Conservation (phyloP, 2,113 vertebrate genomes). For the Tinamus guttatus region DNA sequence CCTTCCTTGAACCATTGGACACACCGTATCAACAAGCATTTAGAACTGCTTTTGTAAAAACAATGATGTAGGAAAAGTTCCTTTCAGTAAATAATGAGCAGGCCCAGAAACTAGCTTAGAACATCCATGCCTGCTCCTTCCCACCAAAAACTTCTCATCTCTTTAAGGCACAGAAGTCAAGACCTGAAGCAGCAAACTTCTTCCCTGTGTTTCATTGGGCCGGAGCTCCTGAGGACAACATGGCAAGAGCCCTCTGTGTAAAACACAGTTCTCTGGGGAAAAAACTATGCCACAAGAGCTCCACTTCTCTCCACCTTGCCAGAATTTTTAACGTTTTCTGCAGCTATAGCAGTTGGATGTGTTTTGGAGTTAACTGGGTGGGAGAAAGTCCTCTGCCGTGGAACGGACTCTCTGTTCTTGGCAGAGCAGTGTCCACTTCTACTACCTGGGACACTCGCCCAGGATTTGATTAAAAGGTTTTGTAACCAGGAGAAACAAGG, state of each 20-base stretch:
- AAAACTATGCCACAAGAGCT: fast-evolving
- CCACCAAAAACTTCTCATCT: background rate
- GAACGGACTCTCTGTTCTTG: constrained; percentile 32
- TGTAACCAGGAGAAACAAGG: background rate
- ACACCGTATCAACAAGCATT: background rate
- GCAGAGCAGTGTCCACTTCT: background rate
- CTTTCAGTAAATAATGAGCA: background rate
- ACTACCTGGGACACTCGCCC: background rate
- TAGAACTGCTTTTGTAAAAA: background rate
- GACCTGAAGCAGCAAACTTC: background rate
- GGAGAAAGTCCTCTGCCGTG: background rate
- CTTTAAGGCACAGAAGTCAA: background rate
- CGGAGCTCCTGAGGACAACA: background rate
- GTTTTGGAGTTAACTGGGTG: background rate
- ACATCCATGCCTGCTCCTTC: background rate
- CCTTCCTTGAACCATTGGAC: background rate
- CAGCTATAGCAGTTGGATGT: fast-evolving
- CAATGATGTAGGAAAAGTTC: background rate
- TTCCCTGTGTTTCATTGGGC: background rate
- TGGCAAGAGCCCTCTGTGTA: background rate
- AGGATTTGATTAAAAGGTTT: constrained; percentile 51
- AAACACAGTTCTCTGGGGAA: background rate
- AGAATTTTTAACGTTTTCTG: background rate
- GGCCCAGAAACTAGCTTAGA: background rate
- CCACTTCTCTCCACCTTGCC: background rate